Evolutionary conservation across 2,888 invertebrate genomes (phyloP).

Genomic region (Alentia gelatinosa): DNA sequence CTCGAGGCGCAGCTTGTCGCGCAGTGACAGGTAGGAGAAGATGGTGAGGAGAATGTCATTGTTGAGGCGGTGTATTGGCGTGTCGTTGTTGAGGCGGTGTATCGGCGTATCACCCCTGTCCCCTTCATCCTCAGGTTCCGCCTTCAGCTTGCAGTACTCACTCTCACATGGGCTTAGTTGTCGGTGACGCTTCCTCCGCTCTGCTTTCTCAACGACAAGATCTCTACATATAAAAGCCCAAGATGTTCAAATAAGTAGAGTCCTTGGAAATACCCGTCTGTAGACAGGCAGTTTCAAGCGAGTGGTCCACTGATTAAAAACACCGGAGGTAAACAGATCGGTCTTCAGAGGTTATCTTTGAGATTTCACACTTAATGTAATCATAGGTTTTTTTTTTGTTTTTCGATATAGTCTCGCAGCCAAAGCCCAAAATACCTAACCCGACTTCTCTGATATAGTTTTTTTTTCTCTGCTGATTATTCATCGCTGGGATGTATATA

Average conservation of each 20-base stretch:
- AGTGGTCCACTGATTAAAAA: neutral
- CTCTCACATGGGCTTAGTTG: neutral
- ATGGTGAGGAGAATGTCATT: neutral
- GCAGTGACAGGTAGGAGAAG: neutral
- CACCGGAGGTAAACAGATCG: neutral
- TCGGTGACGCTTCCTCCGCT: neutral
- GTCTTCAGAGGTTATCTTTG: neutral
- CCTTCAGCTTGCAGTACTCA: neutral
- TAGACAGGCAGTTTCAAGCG: neutral
- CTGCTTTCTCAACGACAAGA: neutral
- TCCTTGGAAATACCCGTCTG: too few relatives aligned
- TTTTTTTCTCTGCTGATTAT: too few relatives aligned
- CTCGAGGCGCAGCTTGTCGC: neutral
- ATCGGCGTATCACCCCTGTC: neutral
- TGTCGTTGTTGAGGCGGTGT: neutral
- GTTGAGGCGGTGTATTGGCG: neutral
- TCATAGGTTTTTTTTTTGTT: neutral
- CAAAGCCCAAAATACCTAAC: too few relatives aligned
- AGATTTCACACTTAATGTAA: neutral
- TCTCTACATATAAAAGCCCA: neutral
- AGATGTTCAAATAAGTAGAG: too few relatives aligned
- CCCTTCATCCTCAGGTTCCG: neutral
- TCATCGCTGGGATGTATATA: too few relatives aligned
- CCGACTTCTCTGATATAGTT: too few relatives aligned
- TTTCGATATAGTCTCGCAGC: too few relatives aligned